Evolutionary conservation across 1,140 invertebrate species (phyloP), one percentile per base, ranked within the genome.

Genomic region (Drosophila kohkoa): DNA sequence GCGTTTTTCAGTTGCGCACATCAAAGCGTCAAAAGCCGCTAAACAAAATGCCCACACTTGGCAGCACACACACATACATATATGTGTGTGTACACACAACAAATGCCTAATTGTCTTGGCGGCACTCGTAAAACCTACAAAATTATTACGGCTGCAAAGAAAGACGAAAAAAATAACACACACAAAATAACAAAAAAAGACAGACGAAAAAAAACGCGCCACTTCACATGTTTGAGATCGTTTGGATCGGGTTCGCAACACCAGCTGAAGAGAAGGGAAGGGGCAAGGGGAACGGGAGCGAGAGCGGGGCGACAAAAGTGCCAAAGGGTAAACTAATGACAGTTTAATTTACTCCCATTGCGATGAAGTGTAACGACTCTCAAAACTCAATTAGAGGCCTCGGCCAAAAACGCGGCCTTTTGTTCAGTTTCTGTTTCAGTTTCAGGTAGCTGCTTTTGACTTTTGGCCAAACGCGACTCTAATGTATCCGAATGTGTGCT

Each of bases 331-430:
- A 88, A 88, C 85, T 88, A 88, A 88, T 88, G 85, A 88, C 85
- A 85, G 85, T 88, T 88, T 88, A 89, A 88, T 88, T 88, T 88
- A 88, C 85, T 88, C 85, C 85, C 83, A 88, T 83, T 87, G 82
- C 82, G 82, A 88, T 88, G 83, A 88, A 88, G 83, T 88, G 83
- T 88, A 87, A 88, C 82, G 83, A 80, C 85, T 60, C 83, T 88
- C 83, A 88, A 88, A 88, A 88, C 83, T 88, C 83, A 88, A 88
- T 88, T 88, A 88, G 74, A 76, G 35, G 28, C 68, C 46, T 38
- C 38, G 77, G 75, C 68, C 51, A 52, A 52, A 20, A 52, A 38
- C 32, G 25, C 25, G 41, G 41, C 55, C 57, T 57, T 57, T 57
- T 57, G 38, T 38, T 8, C 8, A 3, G 35, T 10, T 25, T 25